Percentiles rank a stretch among this genome's conserved stretches.
These are phyloP conservation scores for Aegypius monachus DNA, from an alignment of 2,113 vertebrate species.

Conservation along the genomic window DNA sequence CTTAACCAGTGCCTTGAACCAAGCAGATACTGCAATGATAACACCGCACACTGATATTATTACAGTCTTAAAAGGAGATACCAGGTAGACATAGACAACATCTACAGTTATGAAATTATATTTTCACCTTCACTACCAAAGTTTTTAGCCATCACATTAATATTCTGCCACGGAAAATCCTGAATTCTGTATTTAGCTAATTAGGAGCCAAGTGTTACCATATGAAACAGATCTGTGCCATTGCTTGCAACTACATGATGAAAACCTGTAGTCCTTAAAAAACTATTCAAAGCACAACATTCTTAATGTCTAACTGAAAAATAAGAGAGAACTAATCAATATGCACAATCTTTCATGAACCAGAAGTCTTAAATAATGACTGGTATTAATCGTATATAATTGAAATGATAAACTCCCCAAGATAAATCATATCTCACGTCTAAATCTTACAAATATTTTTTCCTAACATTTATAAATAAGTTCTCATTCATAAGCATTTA, in stretches of 20 bases:
- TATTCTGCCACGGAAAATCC: neutral
- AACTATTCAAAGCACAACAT: neutral
- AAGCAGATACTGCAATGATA: neutral
- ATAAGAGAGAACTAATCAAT: neutral
- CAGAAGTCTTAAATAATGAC: neutral
- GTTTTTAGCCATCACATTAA: neutral
- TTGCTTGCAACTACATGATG: neutral
- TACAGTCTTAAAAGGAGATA: neutral
- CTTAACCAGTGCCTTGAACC: neutral
- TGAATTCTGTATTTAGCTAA: neutral
- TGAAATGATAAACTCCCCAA: neutral
- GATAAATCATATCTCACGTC: constrained; percentile 4
- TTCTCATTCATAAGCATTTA: constrained; percentile 8
- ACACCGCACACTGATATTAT: too few relatives aligned
- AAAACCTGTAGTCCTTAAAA: neutral
- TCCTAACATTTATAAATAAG: constrained; percentile 7
- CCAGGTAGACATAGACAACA: neutral
- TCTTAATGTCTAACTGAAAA: neutral
- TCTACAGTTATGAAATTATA: neutral
- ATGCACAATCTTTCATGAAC: neutral
- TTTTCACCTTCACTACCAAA: neutral
- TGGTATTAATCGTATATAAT: constrained; percentile 34
- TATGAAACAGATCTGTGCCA: neutral
- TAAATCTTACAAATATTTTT: constrained; percentile 12
- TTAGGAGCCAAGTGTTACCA: neutral